Conservation (phyloP, 2,888 invertebrate species). For the Ophion obscuratus region DNA sequence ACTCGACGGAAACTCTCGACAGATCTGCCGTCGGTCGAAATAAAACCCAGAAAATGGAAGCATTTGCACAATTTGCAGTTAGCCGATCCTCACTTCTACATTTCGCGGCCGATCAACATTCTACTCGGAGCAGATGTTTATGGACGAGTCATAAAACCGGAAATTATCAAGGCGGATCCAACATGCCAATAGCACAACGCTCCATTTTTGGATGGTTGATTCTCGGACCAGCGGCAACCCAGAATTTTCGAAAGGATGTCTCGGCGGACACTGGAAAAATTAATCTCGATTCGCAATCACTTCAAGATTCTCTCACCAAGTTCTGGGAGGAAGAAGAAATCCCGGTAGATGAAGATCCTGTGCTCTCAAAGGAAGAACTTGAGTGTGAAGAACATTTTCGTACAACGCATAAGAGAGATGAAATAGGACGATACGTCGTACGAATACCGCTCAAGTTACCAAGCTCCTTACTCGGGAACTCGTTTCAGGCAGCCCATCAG, state of each 20-base stretch:
- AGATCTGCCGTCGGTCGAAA: slow-evolving; percentile 3
- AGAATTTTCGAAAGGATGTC: background rate
- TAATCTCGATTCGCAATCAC: background rate
- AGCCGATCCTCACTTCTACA: slow-evolving; percentile 9
- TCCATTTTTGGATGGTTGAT: slow-evolving; percentile 13
- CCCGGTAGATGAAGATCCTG: slow-evolving; percentile 11
- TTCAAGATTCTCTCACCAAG: slow-evolving; percentile 23
- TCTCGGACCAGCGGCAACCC: background rate
- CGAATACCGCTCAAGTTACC: no score
- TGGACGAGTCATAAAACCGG: no score
- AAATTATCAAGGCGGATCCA: slow-evolving; percentile 1
- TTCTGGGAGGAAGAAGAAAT: slow-evolving; percentile 37
- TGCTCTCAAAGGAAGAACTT: no score
- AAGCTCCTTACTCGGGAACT: no score
- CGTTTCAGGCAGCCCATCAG: no score
- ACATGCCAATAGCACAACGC: background rate
- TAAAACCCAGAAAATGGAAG: background rate
- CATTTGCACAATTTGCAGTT: slow-evolving; percentile 6
- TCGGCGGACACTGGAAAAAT: background rate
- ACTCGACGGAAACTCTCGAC: no score
- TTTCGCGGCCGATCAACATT: slow-evolving; percentile 9
- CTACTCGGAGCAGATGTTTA: slow-evolving; percentile 13
- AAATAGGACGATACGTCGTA: no score
- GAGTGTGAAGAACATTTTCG: no score
- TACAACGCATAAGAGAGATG: no score